Evolutionary conservation across 2,797 vertebrate genomes (phyloP), one percentile per base, ranked within the genome.

Genomic region (Tiaroga cobitis): DNA sequence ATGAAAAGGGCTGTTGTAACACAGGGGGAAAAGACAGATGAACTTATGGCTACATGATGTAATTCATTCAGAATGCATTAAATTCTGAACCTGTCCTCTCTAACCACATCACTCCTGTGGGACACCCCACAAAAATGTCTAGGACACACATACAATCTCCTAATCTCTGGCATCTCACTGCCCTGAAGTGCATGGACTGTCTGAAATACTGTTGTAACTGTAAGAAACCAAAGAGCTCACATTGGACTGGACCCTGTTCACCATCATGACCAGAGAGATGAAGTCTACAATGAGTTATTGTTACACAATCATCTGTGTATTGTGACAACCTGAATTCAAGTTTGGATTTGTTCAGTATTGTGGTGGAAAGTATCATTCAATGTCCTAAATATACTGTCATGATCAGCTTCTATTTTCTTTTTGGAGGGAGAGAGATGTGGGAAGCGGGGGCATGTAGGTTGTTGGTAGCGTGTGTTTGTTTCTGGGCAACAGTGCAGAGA

Each of bases 131-230:
- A 80, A 32, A 85, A 74, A 63, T 63, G 76, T 26, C 34, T 29
- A 51, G 67, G 26, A 92, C 89, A 92, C 88, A 92, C 68, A 84
- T 82, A 85, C 80, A 81, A 37, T 69, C 67, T 59, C 49, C 61
- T 67, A 84, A 80, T 81, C 90, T 92, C 88, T 77, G 80, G 72
- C 73, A 85, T 90, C 83, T 91, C 69, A 63, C 90, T 87, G 90
- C 90, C 92, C 92, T 92, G 90, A 81, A 91, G 88, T n/a, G 11
- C 41, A 91, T 77, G 79, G 92, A 91, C 91, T 88, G 90, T 91
- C 89, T 81, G 37, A 91, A 94, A 94, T 94, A 91, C 89, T 80
- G 92, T 94, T 94, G 90, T 94, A 91, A 95, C 94, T 93, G 92
- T 72, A 81, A 94, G 89, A 91, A 77, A 54, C 84, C 59, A 21